These are phyloP conservation scores for Oryzias celebensis DNA, from an alignment of 2,113 vertebrate genomes.

Conservation along the genomic window DNA sequence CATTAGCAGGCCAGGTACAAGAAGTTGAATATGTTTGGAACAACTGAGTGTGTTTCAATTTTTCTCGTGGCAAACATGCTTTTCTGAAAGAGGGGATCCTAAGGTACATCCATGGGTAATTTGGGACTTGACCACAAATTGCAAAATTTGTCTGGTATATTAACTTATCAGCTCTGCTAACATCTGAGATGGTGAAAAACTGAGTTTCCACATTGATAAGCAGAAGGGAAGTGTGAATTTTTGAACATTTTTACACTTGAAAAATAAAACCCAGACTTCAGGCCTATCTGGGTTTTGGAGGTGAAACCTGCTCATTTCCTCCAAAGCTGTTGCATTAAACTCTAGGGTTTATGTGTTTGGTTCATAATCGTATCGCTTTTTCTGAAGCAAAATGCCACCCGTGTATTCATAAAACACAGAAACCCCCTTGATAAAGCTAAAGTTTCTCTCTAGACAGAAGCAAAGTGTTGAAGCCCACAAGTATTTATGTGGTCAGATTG, in stretches of 20 bases:
- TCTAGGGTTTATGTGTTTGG: background rate
- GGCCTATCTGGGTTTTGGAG: constrained; percentile 50
- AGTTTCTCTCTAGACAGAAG: constrained; percentile 58
- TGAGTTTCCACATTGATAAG: background rate
- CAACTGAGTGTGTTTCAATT: too few relatives aligned
- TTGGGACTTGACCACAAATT: too few relatives aligned
- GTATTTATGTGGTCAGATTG: constrained; percentile 63
- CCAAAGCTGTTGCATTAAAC: constrained; percentile 16
- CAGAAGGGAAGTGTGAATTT: constrained; percentile 51
- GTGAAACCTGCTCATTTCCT: constrained; percentile 59
- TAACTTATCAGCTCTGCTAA: too few relatives aligned
- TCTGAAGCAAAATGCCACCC: constrained; percentile 55
- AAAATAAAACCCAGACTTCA: constrained; percentile 61
- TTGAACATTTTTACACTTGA: constrained; percentile 63
- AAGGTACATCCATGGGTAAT: too few relatives aligned
- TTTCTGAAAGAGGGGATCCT: too few relatives aligned
- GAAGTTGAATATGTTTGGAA: too few relatives aligned
- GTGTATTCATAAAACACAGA: constrained; percentile 29
- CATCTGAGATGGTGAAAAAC: too few relatives aligned
- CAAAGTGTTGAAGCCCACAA: constrained; percentile 66
- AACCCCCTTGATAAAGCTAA: constrained; percentile 40
- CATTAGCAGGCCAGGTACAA: too few relatives aligned
- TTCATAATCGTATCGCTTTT: constrained; percentile 35
- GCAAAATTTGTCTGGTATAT: too few relatives aligned
- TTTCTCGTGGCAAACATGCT: too few relatives aligned